A percentile compares a stretch with the other conserved stretches of the same genome.
Conservation (phyloP, 2,888 invertebrate genomes). For the Andrena haemorrhoa region DNA sequence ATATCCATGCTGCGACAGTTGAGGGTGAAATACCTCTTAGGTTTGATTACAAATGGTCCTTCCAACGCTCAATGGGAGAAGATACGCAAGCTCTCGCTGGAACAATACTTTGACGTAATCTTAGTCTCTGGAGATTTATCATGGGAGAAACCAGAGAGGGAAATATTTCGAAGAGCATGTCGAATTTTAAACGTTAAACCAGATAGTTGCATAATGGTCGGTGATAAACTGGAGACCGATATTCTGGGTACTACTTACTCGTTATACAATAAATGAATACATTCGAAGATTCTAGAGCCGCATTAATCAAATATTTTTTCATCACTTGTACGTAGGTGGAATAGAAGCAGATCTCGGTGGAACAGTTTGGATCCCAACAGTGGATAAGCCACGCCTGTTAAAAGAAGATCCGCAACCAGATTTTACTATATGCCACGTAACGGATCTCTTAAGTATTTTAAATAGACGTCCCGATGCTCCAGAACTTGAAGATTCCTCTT, state of each 20-base stretch:
- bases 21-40: slow-evolving; percentile 91
- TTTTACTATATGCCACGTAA: slow-evolving; percentile 89
- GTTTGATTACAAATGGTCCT: slow-evolving; percentile 94
- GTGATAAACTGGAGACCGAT: slow-evolving; percentile 95
- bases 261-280: too few relatives aligned
- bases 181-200: slow-evolving; percentile 91
- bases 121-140: slow-evolving; percentile 93
- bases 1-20: slow-evolving; percentile 89
- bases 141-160: slow-evolving; percentile 94
- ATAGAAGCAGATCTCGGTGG: slow-evolving; percentile 91
- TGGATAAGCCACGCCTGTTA: slow-evolving; percentile 79
- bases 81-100: slow-evolving; percentile 89
- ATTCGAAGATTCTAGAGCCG: background rate
- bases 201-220: slow-evolving; percentile 93
- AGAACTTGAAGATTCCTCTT: slow-evolving; percentile 84
- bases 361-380: slow-evolving; percentile 92
- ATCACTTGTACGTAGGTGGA: slow-evolving; percentile 86
- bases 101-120: slow-evolving; percentile 91
- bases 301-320: background rate
- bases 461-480: slow-evolving; percentile 84
- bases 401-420: slow-evolving; percentile 87
- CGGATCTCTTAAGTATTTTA: slow-evolving; percentile 88
- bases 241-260: slow-evolving; percentile 86
- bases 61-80: slow-evolving; percentile 96
- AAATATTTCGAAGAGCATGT: slow-evolving; percentile 94